Conservation (phyloP, 2,113 vertebrate species). For the Fulica atra region DNA sequence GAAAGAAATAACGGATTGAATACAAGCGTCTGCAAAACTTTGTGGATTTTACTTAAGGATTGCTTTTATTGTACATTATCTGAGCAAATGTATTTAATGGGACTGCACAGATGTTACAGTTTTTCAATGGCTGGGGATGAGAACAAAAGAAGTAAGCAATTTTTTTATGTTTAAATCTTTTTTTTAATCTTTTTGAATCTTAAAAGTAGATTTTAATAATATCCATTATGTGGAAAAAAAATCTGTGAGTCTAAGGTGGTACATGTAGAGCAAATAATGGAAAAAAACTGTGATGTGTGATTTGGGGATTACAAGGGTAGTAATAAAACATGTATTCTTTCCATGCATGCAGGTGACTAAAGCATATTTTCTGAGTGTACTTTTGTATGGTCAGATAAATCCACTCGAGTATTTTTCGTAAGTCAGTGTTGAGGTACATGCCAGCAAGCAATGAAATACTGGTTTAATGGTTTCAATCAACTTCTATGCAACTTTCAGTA, state of each 20-base stretch:
- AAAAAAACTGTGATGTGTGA: neutral
- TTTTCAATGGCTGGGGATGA: neutral
- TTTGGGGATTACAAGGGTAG: neutral
- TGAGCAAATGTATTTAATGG: neutral
- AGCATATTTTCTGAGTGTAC: neutral
- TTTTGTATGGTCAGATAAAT: conserved; percentile 2
- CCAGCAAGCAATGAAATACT: conserved; percentile 9
- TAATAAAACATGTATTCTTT: neutral
- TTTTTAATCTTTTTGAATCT: neutral
- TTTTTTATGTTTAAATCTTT: neutral
- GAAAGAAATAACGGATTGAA: neutral
- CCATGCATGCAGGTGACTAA: neutral
- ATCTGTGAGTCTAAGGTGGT: neutral
- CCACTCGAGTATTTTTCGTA: neutral
- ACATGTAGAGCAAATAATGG: neutral
- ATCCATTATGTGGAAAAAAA: neutral
- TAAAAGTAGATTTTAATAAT: neutral
- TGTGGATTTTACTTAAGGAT: neutral
- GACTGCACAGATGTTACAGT: neutral
- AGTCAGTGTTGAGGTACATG: neutral
- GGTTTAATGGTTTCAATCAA: neutral
- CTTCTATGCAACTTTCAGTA: neutral
- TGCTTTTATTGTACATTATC: neutral
- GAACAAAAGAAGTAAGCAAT: neutral
- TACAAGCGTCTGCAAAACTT: neutral